Conservation (phyloP, 2,888 invertebrate species). For the Eulithis prunata region DNA sequence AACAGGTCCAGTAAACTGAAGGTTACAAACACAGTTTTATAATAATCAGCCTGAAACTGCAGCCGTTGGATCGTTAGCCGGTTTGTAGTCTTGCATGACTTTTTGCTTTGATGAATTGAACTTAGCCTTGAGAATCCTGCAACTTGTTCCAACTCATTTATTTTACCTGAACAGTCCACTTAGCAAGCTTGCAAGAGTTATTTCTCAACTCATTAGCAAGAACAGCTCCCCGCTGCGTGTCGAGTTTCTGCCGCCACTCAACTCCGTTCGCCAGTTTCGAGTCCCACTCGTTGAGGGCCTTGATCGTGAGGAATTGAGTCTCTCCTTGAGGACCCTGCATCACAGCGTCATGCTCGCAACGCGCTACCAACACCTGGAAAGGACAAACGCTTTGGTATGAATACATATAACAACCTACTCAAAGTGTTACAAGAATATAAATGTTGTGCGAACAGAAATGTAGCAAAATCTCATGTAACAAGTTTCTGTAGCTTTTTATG, state of each 20-base stretch:
- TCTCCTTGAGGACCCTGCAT: slow-evolving; percentile 94
- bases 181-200: slow-evolving; percentile 99
- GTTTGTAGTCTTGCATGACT: too few relatives aligned
- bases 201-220: slow-evolving; percentile 98
- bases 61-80: too few relatives aligned
- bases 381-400: not conserved
- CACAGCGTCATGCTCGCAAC: slow-evolving; percentile 99
- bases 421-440: not conserved
- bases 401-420: too few relatives aligned
- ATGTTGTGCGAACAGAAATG: too few relatives aligned
- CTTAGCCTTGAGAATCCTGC: not conserved
- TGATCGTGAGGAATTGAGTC: slow-evolving; percentile 96
- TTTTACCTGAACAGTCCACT: slow-evolving; percentile 97
- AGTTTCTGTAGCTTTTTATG: too few relatives aligned
- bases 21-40: too few relatives aligned
- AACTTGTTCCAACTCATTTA: not conserved
- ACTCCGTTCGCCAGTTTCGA: slow-evolving; percentile 97
- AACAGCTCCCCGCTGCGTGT: slow-evolving; percentile 98
- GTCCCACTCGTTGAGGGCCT: slow-evolving; percentile 99
- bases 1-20: too few relatives aligned
- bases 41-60: too few relatives aligned
- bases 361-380: slow-evolving; percentile 89
- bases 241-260: slow-evolving; percentile 99
- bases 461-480: too few relatives aligned
- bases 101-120: not conserved